phyloP scores from a whole-genome alignment of 2,888 invertebrate species.

The Allolobophora icterica region DNA sequence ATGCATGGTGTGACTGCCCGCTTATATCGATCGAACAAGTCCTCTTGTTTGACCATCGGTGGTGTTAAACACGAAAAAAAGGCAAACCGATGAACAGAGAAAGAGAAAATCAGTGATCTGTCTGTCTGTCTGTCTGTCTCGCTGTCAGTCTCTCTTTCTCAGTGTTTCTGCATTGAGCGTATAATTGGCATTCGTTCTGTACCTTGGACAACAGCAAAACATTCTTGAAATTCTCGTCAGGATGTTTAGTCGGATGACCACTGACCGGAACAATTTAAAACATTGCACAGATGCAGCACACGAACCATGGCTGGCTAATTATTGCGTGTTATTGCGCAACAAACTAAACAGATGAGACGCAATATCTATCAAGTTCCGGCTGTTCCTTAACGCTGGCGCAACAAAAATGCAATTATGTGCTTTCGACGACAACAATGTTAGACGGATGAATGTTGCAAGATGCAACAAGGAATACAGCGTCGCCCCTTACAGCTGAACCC shows the following conservation, averaged over 20 bases:
- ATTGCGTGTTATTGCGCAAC: neutral
- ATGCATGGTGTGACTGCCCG: no score
- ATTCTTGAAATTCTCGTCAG: neutral
- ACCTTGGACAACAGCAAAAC: neutral
- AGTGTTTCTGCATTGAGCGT: neutral
- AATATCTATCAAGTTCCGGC: neutral
- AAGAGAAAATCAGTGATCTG: neutral
- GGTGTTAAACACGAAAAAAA: neutral
- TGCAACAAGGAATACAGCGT: neutral
- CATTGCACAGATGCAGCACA: no score
- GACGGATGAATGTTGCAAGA: neutral
- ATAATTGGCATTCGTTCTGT: neutral
- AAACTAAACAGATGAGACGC: neutral
- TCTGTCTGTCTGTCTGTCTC: neutral
- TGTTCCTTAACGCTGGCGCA: neutral
- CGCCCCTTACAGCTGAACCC: neutral
- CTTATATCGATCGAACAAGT: no score
- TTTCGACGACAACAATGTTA: neutral
- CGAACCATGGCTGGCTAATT: no score
- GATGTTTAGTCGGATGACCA: neutral
- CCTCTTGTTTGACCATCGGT: no score
- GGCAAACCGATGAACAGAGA: neutral
- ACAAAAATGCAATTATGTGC: neutral
- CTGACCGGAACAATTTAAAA: neutral
- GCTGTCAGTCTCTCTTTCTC: neutral